Evolutionary conservation across 2,888 invertebrate species (phyloP).

Genomic region (Diabrotica balteata): DNA sequence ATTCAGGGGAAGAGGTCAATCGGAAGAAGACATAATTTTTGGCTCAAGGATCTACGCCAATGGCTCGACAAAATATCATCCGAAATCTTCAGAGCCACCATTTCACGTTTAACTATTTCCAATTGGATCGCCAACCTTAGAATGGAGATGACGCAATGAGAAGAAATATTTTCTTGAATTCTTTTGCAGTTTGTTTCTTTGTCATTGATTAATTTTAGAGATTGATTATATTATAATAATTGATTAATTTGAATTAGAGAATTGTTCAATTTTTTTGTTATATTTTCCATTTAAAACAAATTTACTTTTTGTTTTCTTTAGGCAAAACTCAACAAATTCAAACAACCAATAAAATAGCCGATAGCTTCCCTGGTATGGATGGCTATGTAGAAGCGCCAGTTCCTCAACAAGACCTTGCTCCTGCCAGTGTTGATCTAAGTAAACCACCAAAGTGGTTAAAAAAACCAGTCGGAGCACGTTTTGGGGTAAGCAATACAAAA

Average conservation of each 20-base stretch:
- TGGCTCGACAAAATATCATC: background rate
- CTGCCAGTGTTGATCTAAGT: slow-evolving; percentile 67
- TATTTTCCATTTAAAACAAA: too few species aligned
- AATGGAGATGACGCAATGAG: background rate
- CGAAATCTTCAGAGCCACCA: background rate
- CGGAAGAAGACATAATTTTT: background rate
- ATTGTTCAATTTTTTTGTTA: too few species aligned
- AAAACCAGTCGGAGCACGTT: slow-evolving; percentile 78
- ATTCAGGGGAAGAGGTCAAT: too few species aligned
- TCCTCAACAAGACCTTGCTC: slow-evolving; percentile 59
- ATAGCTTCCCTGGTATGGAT: slow-evolving; percentile 92
- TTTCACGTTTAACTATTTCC: background rate
- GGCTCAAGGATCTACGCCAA: background rate
- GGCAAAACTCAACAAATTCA: slow-evolving; percentile 64
- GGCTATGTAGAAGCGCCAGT: slow-evolving; percentile 78
- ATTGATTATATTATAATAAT: too few species aligned
- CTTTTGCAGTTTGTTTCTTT: too few species aligned
- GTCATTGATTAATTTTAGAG: too few species aligned
- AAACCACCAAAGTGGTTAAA: slow-evolving; percentile 85
- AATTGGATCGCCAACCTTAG: background rate
- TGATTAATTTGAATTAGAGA: too few species aligned
- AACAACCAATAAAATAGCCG: slow-evolving; percentile 81
- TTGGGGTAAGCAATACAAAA: slow-evolving; percentile 72
- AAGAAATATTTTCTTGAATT: background rate
- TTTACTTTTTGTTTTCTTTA: slow-evolving; percentile 24